A percentile compares a stretch with the other conserved stretches of the same genome.
Conservation (phyloP, 2,797 vertebrate genomes). For the Huso huso region DNA sequence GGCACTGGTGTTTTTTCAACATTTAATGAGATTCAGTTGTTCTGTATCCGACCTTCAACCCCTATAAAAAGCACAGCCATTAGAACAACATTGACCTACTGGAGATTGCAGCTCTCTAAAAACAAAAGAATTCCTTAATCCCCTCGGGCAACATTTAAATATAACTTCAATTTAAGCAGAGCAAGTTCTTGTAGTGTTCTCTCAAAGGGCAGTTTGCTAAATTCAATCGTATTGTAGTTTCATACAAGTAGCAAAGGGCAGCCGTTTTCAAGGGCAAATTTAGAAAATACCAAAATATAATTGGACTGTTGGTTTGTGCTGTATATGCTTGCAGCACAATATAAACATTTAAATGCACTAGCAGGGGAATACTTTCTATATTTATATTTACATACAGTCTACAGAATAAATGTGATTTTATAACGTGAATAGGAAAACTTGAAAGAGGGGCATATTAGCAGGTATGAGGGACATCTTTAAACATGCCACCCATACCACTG, state of each 20-base stretch:
- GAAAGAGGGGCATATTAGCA: no score
- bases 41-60: not conserved
- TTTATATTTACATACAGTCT: conserved; percentile 7
- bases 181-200: conserved; percentile 8
- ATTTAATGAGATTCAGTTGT: not conserved
- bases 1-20: not conserved
- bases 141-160: conserved; percentile 22
- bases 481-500: no score
- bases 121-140: conserved; percentile 22
- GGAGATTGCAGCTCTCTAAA: conserved; percentile 19
- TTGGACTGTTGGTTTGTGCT: not conserved
- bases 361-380: not conserved
- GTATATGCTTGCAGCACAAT: not conserved
- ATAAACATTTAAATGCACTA: not conserved
- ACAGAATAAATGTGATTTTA: no score
- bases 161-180: conserved; percentile 11
- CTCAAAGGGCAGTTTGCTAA: conserved; percentile 2
- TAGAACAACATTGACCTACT: conserved; percentile 15
- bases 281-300: not conserved
- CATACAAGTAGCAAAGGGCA: not conserved
- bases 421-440: no score
- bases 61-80: not conserved
- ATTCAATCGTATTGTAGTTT: not conserved
- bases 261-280: not conserved
- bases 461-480: no score